Evolutionary conservation across 2,797 vertebrate species (phyloP), one percentile per base, ranked within the genome.

Genomic region (Decapterus maruadsi): DNA sequence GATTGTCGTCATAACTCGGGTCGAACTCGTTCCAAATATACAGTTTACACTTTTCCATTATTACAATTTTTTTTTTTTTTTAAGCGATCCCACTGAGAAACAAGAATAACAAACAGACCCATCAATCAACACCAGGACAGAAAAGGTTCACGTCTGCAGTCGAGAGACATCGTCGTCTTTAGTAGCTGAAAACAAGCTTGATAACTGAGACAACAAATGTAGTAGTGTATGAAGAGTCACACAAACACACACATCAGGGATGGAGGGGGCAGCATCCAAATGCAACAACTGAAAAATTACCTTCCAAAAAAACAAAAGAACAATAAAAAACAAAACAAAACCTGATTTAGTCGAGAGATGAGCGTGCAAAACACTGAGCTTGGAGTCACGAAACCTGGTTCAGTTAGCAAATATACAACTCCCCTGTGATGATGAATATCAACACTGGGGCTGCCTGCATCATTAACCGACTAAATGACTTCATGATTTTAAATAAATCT

Each of bases 1-100:
- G 81, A 90, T 88, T 92, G 90, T 85, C 84, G 10, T 63, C 65
- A 55, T 56, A 68, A 66, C 40, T 62, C 45, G 67, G 73, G 45
- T 62, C 36, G 63, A 76, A 80, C 40, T 51, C 42, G 5, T 54
- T 69, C 62, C 63, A 65, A 62, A 68, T 51, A 36, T 56, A 63
- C 43, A 48, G 20, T 62, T 86, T 48, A n/a, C 12, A 43, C 13
- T 67, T 63, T 20, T 72, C 50, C 40, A 78, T 75, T 67, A 80
- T 74, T 66, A 62, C 43, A 78, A n/a, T 57, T 46, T 34, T 34
- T 34, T 34, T 31, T n/a, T 53, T 46, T 26, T 31, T 17, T 53
- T 50, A 9, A 38, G 75, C 29, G 12, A 74, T 70, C 68, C 64
- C 65, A 65, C 26, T 19, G 72, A 78, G 36, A 78, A 74, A 87